Percentiles rank a stretch among this genome's conserved stretches.
Evolutionary conservation across 53 echinoderm and acorn worm species (phyloP).

Genomic region (Pentamera pediparva): DNA sequence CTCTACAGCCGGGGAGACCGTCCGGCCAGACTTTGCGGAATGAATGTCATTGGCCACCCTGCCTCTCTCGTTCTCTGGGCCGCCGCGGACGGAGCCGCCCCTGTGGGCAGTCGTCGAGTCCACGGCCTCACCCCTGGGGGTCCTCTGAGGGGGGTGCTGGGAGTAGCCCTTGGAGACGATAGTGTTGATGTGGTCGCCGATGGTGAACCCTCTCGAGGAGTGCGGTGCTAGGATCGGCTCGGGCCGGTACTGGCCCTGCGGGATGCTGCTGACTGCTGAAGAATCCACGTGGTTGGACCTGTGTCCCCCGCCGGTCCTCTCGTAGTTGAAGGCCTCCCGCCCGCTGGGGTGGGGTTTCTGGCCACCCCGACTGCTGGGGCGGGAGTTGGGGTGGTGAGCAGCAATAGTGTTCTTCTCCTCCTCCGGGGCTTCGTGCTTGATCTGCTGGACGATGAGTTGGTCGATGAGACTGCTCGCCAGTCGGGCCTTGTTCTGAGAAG

Average conservation of each 20-base stretch:
- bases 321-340: neutral
- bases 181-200: slow-evolving; percentile 90
- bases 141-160: slow-evolving; percentile 36
- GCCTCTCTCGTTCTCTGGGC: slow-evolving; percentile 30
- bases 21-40: slow-evolving; percentile 55
- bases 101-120: slow-evolving; percentile 40
- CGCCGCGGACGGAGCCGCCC: slow-evolving; percentile 40
- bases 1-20: slow-evolving; percentile 35
- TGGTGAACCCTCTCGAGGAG: slow-evolving; percentile 58
- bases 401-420: neutral
- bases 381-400: neutral
- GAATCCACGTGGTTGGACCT: slow-evolving; percentile 4
- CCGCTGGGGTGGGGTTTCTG: neutral
- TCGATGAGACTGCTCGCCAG: neutral
- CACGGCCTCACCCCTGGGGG: slow-evolving; percentile 10
- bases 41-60: slow-evolving; percentile 65
- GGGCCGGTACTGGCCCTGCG: neutral
- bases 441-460: slow-evolving; percentile 20
- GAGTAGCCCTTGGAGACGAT: slow-evolving; percentile 79
- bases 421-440: slow-evolving; percentile 8
- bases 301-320: slow-evolving; percentile 1
- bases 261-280: neutral
- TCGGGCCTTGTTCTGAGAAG: slow-evolving; percentile 5
- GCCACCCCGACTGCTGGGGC: slow-evolving; percentile 15
- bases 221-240: neutral